phyloP scores from a whole-genome alignment of 2,888 invertebrate species.

The Anorthoa munda region DNA sequence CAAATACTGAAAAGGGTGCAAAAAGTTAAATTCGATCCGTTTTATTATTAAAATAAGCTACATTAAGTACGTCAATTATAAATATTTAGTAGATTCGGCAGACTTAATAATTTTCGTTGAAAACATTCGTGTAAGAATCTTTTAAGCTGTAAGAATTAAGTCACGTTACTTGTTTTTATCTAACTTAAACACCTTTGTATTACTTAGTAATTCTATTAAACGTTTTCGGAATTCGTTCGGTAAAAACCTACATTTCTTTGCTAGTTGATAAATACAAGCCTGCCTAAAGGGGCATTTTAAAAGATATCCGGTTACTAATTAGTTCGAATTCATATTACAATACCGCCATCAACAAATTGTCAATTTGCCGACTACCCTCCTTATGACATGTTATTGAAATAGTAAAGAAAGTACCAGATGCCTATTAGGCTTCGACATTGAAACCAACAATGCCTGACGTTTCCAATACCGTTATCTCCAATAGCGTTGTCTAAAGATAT shows the following conservation, averaged over 20 bases:
- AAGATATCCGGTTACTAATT: background rate
- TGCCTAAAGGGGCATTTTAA: background rate
- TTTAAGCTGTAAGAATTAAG: slow-evolving; percentile 34
- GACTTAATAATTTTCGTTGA: slow-evolving; percentile 15
- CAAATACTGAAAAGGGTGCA: slow-evolving; percentile 45
- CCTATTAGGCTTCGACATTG: slow-evolving; percentile 40
- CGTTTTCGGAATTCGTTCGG: background rate
- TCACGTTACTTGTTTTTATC: slow-evolving; percentile 15
- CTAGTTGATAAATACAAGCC: background rate
- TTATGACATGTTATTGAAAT: slow-evolving; percentile 12
- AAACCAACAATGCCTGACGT: slow-evolving; percentile 32
- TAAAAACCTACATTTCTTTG: background rate
- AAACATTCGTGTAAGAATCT: slow-evolving; percentile 30
- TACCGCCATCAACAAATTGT: background rate
- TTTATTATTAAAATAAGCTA: slow-evolving; percentile 43
- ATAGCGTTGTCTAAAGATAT: slow-evolving; percentile 50
- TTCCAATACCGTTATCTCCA: slow-evolving; percentile 52
- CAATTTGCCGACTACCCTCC: background rate
- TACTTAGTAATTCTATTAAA: background rate
- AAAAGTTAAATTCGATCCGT: slow-evolving; percentile 26
- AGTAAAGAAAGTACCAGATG: slow-evolving; percentile 48
- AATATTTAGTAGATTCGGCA: slow-evolving; percentile 21
- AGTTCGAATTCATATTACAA: background rate
- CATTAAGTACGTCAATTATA: slow-evolving; percentile 41
- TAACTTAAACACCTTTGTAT: slow-evolving; percentile 10